These are phyloP conservation scores for Rhynchomys soricoides DNA, from an alignment of 2,113 vertebrate genomes.

Conservation along the genomic window DNA sequence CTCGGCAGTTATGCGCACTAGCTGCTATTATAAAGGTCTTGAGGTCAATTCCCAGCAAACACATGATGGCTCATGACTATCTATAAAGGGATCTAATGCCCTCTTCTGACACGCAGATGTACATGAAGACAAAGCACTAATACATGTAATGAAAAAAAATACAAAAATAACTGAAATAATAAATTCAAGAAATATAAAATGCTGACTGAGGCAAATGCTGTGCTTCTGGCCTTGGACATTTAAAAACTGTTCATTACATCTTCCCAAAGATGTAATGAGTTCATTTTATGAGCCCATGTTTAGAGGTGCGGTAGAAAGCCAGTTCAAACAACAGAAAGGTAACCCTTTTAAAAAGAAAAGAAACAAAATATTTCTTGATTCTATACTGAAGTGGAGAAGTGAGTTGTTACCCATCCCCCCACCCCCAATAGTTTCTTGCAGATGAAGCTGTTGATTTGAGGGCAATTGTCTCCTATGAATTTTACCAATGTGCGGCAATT, in stretches of 20 bases:
- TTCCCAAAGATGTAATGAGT: neutral
- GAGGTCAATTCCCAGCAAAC: neutral
- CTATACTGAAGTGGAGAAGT: neutral
- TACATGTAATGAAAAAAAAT: neutral
- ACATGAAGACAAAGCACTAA: neutral
- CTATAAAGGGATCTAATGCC: neutral
- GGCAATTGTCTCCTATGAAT: slow-evolving; percentile 69
- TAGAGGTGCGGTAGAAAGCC: neutral
- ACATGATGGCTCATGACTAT: neutral
- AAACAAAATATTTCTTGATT: neutral
- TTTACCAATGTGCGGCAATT: slow-evolving; percentile 73
- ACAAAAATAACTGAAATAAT: neutral
- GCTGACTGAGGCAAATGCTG: neutral
- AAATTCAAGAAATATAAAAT: neutral
- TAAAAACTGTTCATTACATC: neutral
- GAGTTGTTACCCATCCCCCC: neutral
- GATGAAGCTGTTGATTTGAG: slow-evolving; percentile 64
- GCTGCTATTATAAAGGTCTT: neutral
- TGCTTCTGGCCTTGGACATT: neutral
- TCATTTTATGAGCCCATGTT: neutral
- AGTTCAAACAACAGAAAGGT: neutral
- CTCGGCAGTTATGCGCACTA: neutral
- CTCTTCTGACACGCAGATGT: neutral
- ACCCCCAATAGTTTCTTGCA: neutral
- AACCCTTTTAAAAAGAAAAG: neutral